Evolutionary conservation across 2,797 vertebrate species (phyloP), one percentile per base, ranked within the genome.

Genomic region (Hapalemur alaotrensis): DNA sequence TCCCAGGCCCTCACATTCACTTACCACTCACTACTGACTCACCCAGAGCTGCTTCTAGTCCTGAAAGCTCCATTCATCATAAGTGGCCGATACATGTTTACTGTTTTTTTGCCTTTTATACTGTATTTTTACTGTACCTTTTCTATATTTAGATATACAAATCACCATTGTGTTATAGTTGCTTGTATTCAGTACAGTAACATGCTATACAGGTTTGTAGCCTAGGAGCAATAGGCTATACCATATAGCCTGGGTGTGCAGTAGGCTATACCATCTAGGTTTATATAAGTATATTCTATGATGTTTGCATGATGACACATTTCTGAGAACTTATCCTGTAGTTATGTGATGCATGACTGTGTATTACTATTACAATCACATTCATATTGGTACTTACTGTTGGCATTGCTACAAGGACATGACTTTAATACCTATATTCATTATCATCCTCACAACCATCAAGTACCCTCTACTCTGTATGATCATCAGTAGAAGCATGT

Each of bases 321-420:
- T 52, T 38, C 76, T 35, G 50, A 54, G 50, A 79, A 54, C 22
- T 54, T 10, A 54, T 54, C 50, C 76, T n/a, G 9, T 79, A 8
- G 23, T 38, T 79, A 38, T 25, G 76, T n/a, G n/a, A 25, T 23
- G 7, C n/a, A 38, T 69, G 35, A 69, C 67, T 38, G 9, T 38
- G 41, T 86, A 76, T 75, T 90, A 28, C 65, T 63, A 50, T 85
- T 88, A 23, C 0, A 90, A 52, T 69, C 92, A 96, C 23, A 22
- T 94, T 95, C 96, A 84, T 85, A 57, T 65, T 93, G 41, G 46
- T 28, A 0, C 81, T 78, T 95, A 41, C 41, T n/a, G 48, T 93
- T 93, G 78, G 50, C 87, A 95, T 83, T 93, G 72, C 3, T 94
- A 78, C 32, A 83, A 95, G 83, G 73, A 88, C 85, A 35, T 18